Base-by-base conservation (phyloP, 2,888 invertebrate genomes). In the Spisula subtruncata region DNA sequence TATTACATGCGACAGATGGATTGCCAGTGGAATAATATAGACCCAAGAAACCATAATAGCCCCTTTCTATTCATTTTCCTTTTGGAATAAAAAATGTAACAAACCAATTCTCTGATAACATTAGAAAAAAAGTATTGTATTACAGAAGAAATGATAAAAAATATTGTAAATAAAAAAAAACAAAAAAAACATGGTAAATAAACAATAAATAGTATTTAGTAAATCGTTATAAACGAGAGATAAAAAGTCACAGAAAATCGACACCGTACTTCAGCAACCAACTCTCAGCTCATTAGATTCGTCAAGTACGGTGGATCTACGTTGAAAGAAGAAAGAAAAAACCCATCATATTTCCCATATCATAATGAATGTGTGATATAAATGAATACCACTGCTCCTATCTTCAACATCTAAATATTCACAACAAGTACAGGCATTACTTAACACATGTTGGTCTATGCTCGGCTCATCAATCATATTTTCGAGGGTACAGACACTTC, bases 381-480 rank as follows among this genome's bases (percentile, higher is more conserved):
- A 16, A 75, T 75, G 75, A 75, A 75, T 75, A 35, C 75, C 29
- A 35, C 75, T 25, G 29, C 75, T 75, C 25, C 8, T 85, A 85
- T 85, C 85, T 10, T n/a, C n/a, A 14, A 56, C 18, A 85, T 85
- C 85, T 71, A 75, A n/a, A n/a, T 85, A 80, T 80, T 88, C 83
- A 83, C 54, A 75, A 87, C 25, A 66, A 41, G 54, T 80, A 84
- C 20, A 56, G 54, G 83, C 83, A 84, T 79, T 88, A 75, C 83
- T 88, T 88, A 88, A 88, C 87, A 88, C 80, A 48, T 88, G 87
- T 88, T 88, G 35, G 56, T 79, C 80, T 80, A 75, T 32, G 66
- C 66, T 25, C 48, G 60, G 35, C 80, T 83, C 85, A 84, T 88
- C 84, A 88, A 88, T 88, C 87, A 88, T 84, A 66, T 56, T 35